These are phyloP conservation scores for Pseudopleuronectes americanus DNA, from an alignment of 2,797 vertebrate genomes.

Conservation along the genomic window DNA sequence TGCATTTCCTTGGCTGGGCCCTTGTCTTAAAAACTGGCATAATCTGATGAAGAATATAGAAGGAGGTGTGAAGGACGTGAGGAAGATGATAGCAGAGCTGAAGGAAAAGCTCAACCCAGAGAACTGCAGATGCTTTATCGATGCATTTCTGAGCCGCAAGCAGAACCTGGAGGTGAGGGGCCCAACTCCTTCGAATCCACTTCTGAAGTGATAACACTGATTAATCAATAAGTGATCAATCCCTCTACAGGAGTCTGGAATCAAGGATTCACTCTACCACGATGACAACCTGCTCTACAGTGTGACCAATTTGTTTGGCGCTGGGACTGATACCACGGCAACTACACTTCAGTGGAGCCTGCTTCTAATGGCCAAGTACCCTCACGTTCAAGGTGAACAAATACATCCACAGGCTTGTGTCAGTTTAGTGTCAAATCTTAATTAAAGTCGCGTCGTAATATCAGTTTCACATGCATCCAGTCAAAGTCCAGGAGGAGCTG, in stretches of 20 bases:
- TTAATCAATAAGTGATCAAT: no score
- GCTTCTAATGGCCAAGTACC: constrained; percentile 80
- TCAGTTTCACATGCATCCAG: constrained; percentile 34
- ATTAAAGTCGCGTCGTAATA: no score
- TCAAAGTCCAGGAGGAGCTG: constrained; percentile 73
- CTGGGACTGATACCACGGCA: constrained; percentile 78
- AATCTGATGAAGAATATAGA: no score
- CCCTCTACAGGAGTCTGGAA: no score
- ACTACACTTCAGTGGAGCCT: constrained; percentile 74
- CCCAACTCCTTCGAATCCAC: no score
- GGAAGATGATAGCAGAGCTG: constrained; percentile 2
- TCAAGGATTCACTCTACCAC: no score
- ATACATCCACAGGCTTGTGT: no score
- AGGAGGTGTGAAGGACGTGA: no score
- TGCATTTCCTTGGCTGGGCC: no score
- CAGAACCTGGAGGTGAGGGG: constrained; percentile 5
- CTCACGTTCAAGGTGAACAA: constrained; percentile 73
- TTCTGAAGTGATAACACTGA: no score
- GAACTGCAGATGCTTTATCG: constrained; percentile 43
- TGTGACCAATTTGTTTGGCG: constrained; percentile 73
- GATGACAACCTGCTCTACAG: constrained; percentile 62
- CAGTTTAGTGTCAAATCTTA: no score
- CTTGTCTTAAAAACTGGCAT: no score
- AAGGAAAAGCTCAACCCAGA: constrained; percentile 34
- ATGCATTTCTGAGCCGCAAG: constrained; percentile 44